These are phyloP conservation scores for Condylura cristata DNA, from an alignment of 2,113 vertebrate genomes.

Conservation along the genomic window DNA sequence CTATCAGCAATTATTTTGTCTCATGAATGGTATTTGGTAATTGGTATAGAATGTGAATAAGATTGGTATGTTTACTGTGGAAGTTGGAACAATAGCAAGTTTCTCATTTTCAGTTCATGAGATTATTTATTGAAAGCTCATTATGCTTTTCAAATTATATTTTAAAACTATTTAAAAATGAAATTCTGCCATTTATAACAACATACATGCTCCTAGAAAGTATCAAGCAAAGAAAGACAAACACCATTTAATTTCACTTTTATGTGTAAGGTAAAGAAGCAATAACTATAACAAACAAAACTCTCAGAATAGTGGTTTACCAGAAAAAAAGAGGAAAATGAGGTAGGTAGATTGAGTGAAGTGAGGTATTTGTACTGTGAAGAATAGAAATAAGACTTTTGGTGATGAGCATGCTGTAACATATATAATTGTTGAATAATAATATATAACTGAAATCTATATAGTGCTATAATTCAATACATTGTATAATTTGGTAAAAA, in stretches of 20 bases:
- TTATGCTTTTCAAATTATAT: constrained; percentile 1
- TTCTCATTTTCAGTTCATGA: constrained; percentile 56
- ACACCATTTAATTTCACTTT: not conserved
- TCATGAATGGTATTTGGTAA: constrained; percentile 38
- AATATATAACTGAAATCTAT: not conserved
- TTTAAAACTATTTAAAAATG: constrained; percentile 14
- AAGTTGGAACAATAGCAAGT: constrained; percentile 44
- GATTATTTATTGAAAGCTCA: constrained; percentile 32
- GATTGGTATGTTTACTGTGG: constrained; percentile 58
- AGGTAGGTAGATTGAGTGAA: not conserved
- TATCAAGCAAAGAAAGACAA: not conserved
- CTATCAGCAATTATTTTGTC: constrained; percentile 71
- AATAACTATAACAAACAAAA: not conserved
- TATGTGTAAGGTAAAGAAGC: not conserved
- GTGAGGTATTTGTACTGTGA: not conserved
- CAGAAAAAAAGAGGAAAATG: not conserved
- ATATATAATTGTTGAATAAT: not conserved
- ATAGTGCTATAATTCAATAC: not conserved
- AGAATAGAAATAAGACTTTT: not conserved
- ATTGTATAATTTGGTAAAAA: too few relatives aligned
- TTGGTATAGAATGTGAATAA: constrained; percentile 60
- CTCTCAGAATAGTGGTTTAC: not conserved
- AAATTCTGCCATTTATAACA: too few relatives aligned
- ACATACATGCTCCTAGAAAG: not conserved
- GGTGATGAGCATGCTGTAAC: not conserved